phyloP scores from a whole-genome alignment of 2,797 vertebrate species.

The Chromobotia macracanthus region DNA sequence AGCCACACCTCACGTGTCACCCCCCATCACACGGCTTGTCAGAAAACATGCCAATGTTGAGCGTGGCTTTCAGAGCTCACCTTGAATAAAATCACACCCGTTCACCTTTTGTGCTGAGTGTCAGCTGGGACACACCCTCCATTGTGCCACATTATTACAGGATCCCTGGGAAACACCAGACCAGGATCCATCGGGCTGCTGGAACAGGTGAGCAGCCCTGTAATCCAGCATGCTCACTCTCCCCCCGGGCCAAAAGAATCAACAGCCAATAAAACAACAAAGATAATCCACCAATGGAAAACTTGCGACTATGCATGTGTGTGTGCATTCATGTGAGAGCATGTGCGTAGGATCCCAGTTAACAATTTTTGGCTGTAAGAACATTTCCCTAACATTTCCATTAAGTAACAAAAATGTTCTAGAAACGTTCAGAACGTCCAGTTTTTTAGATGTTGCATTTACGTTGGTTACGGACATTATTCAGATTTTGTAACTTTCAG shows the following conservation, averaged over 20 bases:
- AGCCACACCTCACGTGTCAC: slow-evolving; percentile 62
- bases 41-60: slow-evolving; percentile 47
- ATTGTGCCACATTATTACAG: slow-evolving; percentile 60
- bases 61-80: slow-evolving; percentile 51
- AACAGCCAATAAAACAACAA: slow-evolving; percentile 62
- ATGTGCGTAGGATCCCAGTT: slow-evolving; percentile 20
- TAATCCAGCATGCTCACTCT: slow-evolving; percentile 47
- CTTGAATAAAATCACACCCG: slow-evolving; percentile 50
- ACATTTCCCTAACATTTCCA: too few species aligned
- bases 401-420: too few species aligned
- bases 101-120: slow-evolving; percentile 63
- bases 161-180: slow-evolving; percentile 62
- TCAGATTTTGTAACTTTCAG: too few species aligned
- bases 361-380: too few species aligned
- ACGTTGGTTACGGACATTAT: too few species aligned
- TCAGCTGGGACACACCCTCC: slow-evolving; percentile 64
- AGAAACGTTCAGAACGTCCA: too few species aligned
- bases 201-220: slow-evolving; percentile 64
- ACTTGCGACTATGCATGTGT: slow-evolving; percentile 37
- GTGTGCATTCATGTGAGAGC: slow-evolving; percentile 36
- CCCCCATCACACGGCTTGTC: slow-evolving; percentile 66
- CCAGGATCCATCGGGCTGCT: slow-evolving; percentile 42
- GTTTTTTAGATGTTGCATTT: too few species aligned
- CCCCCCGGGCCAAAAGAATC: slow-evolving; percentile 28
- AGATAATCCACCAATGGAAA: slow-evolving; percentile 61